These are phyloP conservation scores for Encarsia formosa DNA, from an alignment of 2,888 invertebrate species.

Conservation along the genomic window DNA sequence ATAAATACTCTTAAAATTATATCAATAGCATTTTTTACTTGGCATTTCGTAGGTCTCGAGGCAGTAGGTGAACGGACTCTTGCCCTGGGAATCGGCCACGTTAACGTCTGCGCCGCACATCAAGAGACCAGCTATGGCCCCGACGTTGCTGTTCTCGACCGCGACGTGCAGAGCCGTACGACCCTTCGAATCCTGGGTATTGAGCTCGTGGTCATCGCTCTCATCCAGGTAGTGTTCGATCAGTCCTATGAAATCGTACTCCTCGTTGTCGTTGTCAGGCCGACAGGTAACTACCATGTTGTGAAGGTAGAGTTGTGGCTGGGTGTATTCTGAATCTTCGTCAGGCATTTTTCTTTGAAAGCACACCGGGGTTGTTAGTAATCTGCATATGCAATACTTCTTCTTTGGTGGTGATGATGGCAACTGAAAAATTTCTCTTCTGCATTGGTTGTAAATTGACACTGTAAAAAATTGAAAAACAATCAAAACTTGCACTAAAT, in stretches of 20 bases:
- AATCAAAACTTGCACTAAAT: too few relatives aligned
- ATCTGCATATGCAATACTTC: too few relatives aligned
- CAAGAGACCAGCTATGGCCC: constrained; percentile 16
- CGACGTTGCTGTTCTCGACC: constrained; percentile 13
- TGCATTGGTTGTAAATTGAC: too few relatives aligned
- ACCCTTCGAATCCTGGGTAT: constrained; percentile 8
- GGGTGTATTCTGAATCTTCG: too few relatives aligned
- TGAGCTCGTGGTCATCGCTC: constrained; percentile 15
- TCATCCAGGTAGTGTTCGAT: constrained; percentile 17
- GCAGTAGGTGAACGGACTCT: constrained; percentile 17
- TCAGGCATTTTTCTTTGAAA: too few relatives aligned
- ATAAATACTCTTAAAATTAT: too few relatives aligned
- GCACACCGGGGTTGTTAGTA: too few relatives aligned
- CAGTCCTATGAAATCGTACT: constrained; percentile 3
- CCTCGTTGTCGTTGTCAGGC: neutral
- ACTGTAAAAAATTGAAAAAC: too few relatives aligned
- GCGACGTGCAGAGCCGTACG: constrained; percentile 20
- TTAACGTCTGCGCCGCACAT: constrained; percentile 21
- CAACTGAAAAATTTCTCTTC: too few relatives aligned
- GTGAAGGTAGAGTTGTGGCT: neutral
- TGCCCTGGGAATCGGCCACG: constrained; percentile 3
- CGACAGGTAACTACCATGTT: constrained; percentile 2
- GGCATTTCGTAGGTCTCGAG: constrained; percentile 13
- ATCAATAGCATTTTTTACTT: too few relatives aligned
- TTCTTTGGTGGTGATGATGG: too few relatives aligned